Percentiles rank a stretch among this genome's conserved stretches.
phyloP scores from a whole-genome alignment of 2,888 invertebrate species.

The Latrodectus elegans region DNA sequence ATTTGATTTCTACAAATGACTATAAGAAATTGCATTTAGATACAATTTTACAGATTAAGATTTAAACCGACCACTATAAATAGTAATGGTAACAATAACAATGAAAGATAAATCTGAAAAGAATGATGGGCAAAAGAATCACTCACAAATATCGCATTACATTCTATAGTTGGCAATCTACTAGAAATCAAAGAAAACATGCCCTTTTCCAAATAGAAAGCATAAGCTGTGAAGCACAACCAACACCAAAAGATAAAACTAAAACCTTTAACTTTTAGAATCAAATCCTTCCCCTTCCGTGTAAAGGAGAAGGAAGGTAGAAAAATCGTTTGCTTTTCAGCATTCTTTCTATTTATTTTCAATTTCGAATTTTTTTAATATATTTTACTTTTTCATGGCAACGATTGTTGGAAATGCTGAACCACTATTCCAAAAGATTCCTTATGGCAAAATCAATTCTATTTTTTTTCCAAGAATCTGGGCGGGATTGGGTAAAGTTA shows the following conservation, averaged over 20 bases:
- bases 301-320: neutral
- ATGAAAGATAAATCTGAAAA: neutral
- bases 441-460: conserved; percentile 52
- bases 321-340: conserved; percentile 19
- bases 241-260: conserved; percentile 19
- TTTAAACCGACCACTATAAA: too few relatives aligned
- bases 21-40: too few relatives aligned
- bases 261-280: conserved; percentile 37
- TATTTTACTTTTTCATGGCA: conserved; percentile 22
- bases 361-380: conserved; percentile 55
- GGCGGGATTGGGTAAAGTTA: neutral
- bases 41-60: too few relatives aligned
- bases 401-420: conserved; percentile 22
- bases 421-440: conserved; percentile 29
- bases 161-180: neutral
- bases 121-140: neutral
- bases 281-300: conserved; percentile 31
- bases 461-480: neutral
- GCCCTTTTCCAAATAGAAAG: conserved; percentile 1
- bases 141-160: neutral
- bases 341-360: conserved; percentile 36
- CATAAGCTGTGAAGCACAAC: neutral
- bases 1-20: too few relatives aligned
- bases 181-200: conserved; percentile 5
- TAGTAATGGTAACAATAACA: too few relatives aligned